Conservation (phyloP, 2,888 invertebrate species). For the Sinotaia quadrata region DNA sequence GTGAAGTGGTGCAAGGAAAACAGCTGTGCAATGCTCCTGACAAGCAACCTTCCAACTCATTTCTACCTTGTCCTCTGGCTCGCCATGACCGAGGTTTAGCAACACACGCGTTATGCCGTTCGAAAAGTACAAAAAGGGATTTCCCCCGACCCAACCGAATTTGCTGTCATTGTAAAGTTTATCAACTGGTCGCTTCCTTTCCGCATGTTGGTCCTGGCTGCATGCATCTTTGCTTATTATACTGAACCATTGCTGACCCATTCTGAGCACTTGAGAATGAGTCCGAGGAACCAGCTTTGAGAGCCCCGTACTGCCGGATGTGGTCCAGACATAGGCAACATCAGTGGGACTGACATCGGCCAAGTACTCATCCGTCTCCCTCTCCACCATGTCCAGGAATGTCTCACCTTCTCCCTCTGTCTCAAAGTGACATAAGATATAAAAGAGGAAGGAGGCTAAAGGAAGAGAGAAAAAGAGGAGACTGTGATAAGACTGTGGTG, state of each 20-base stretch:
- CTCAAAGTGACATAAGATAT: too few relatives aligned
- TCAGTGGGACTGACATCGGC: conserved; percentile 31
- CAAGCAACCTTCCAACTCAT: conserved; percentile 22
- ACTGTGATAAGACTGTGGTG: too few relatives aligned
- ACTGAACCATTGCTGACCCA: background rate
- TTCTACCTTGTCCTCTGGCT: conserved; percentile 6
- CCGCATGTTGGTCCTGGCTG: too few relatives aligned
- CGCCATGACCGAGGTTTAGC: conserved; percentile 28
- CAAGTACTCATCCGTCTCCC: conserved; percentile 2
- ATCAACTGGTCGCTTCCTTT: too few relatives aligned
- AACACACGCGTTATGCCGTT: conserved; percentile 31
- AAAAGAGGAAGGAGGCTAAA: too few relatives aligned
- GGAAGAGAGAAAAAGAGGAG: too few relatives aligned
- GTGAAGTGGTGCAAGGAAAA: conserved; percentile 27
- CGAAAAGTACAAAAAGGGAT: conserved; percentile 30
- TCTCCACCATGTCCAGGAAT: conserved; percentile 24
- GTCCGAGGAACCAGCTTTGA: conserved; percentile 35
- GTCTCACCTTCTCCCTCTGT: conserved; percentile 1
- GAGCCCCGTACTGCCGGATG: conserved; percentile 40
- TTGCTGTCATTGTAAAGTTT: conserved; percentile 6
- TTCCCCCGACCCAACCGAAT: conserved; percentile 38
- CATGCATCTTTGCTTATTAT: background rate
- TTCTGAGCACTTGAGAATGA: conserved; percentile 9
- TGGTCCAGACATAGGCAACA: conserved; percentile 33
- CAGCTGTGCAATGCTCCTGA: conserved; percentile 25